Conservation (phyloP, 2,888 invertebrate species). For the Papilio protenor region DNA sequence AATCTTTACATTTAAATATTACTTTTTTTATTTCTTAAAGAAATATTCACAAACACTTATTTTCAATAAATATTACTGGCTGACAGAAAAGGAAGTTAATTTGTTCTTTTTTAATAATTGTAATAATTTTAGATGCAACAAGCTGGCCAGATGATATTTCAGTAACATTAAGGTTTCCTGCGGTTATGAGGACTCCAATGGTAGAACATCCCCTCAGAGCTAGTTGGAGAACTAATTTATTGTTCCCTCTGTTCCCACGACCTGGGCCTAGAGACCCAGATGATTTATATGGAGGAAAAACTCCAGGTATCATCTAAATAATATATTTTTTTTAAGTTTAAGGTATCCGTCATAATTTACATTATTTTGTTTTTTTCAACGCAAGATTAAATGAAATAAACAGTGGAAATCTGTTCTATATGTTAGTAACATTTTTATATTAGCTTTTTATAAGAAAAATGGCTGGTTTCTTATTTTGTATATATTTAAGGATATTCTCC, state of each 20-base stretch:
- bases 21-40: too few species aligned
- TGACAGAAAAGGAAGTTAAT: neutral
- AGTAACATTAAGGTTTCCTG: conserved; percentile 86
- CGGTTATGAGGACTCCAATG: conserved; percentile 83
- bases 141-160: conserved; percentile 81
- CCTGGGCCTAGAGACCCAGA: conserved; percentile 87
- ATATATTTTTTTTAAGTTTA: too few species aligned
- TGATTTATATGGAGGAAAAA: conserved; percentile 75
- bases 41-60: too few species aligned
- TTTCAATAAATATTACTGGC: neutral
- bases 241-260: conserved; percentile 87
- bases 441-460: neutral
- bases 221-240: conserved; percentile 89
- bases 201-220: conserved; percentile 73
- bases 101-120: neutral
- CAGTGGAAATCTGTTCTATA: neutral
- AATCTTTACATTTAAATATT: too few species aligned
- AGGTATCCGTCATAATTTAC: neutral
- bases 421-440: neutral
- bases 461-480: neutral
- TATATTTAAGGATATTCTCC: conserved; percentile 70
- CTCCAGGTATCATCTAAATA: conserved; percentile 80
- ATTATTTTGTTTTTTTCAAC: neutral
- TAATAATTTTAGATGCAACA: conserved; percentile 63
- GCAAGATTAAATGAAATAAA: neutral